These are phyloP conservation scores for Mycalesis mineus DNA, from an alignment of 2,888 invertebrate genomes.

Conservation along the genomic window DNA sequence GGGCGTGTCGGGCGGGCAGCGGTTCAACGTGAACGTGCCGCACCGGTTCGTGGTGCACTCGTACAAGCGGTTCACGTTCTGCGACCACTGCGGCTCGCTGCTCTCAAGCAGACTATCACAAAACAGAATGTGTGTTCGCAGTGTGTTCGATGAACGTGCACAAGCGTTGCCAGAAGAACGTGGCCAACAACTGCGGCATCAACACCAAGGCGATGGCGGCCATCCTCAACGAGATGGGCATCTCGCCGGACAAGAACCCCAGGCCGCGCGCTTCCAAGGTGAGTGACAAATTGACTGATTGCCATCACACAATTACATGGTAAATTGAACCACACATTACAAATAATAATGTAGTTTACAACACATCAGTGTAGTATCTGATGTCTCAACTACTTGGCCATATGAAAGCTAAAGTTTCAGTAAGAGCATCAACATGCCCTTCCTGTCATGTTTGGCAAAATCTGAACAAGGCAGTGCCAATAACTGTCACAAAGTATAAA, in stretches of 20 bases:
- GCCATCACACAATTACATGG: too few species aligned
- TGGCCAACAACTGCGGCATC: slow-evolving; percentile 99
- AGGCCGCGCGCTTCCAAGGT: slow-evolving; percentile 82
- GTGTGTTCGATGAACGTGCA: slow-evolving; percentile 98
- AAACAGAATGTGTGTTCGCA: background rate
- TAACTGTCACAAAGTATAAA: too few species aligned
- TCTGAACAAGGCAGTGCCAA: too few species aligned
- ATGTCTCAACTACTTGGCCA: too few species aligned
- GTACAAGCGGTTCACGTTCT: slow-evolving; percentile 98
- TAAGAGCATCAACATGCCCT: too few species aligned
- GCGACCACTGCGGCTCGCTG: slow-evolving; percentile 99
- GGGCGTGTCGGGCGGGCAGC: slow-evolving; percentile 80
- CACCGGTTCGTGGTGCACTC: slow-evolving; percentile 97
- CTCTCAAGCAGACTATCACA: slow-evolving; percentile 95
- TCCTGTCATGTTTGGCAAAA: too few species aligned
- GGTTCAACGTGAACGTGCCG: slow-evolving; percentile 99
- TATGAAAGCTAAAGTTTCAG: too few species aligned
- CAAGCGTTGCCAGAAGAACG: slow-evolving; percentile 99
- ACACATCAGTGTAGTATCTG: too few species aligned
- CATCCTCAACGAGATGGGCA: slow-evolving; percentile 93
- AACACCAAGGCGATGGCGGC: slow-evolving; percentile 98
- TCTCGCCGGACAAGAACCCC: slow-evolving; percentile 90
- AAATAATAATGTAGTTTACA: too few species aligned
- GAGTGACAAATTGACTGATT: too few species aligned
- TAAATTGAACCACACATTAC: too few species aligned